Evolutionary conservation across 2,797 vertebrate species (phyloP).

Genomic region (Pseudotriccus pelzelni): DNA sequence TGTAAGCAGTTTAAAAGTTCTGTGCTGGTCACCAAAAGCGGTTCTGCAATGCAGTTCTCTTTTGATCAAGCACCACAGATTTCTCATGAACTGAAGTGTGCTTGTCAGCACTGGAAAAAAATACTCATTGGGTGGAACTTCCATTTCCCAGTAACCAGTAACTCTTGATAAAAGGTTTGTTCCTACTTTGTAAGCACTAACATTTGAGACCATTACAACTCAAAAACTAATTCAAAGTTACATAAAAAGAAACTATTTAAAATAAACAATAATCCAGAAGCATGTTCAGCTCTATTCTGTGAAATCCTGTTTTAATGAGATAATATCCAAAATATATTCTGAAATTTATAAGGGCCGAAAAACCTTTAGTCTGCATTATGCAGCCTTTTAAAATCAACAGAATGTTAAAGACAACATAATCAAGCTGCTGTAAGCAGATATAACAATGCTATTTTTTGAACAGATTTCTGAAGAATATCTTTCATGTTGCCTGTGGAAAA

Average conservation of each 20-base stretch:
- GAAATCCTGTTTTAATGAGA: neutral
- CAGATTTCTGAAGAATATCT: neutral
- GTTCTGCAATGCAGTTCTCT: neutral
- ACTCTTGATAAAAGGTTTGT: neutral
- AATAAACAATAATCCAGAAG: neutral
- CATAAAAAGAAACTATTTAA: neutral
- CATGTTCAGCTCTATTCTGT: neutral
- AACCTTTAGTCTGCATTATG: neutral
- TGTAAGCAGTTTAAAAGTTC: neutral
- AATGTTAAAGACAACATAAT: neutral
- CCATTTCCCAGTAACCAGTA: slow-evolving; percentile 6
- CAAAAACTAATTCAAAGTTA: neutral
- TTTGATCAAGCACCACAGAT: neutral
- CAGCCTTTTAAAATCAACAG: neutral
- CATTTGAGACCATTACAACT: neutral
- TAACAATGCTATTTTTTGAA: fast-evolving
- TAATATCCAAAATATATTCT: neutral
- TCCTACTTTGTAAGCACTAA: neutral
- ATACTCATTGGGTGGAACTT: neutral
- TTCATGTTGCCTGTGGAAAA: neutral
- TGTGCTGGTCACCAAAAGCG: neutral
- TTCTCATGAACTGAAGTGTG: neutral
- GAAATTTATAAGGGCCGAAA: neutral
- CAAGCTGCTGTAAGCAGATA: neutral
- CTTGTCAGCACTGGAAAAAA: slow-evolving; percentile 4